Conservation (phyloP, 2,888 invertebrate species). For the Phanerotoma sp. region DNA sequence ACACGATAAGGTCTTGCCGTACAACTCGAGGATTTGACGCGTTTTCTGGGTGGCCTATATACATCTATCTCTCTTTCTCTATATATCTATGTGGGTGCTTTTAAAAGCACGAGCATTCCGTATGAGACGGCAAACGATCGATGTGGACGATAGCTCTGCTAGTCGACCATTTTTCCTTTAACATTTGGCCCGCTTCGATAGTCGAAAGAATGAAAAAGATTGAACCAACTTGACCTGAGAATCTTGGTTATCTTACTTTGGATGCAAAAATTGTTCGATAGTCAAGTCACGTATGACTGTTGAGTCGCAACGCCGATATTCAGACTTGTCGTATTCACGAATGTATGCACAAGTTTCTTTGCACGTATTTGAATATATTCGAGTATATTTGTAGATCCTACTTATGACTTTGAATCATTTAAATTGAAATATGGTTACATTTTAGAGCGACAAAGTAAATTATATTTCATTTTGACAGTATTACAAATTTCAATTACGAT, state of each 20-base stretch:
- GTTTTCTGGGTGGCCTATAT: conserved; percentile 14
- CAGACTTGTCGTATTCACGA: conserved; percentile 3
- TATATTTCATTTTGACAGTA: too few relatives aligned
- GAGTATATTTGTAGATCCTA: conserved; percentile 1
- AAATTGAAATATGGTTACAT: too few relatives aligned
- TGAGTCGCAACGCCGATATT: conserved; percentile 14
- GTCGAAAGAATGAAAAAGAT: conserved; percentile 21
- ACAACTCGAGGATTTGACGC: conserved; percentile 17
- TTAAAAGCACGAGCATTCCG: neutral
- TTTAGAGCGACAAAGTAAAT: too few relatives aligned
- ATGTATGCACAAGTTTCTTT: conserved; percentile 1
- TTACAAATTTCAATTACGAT: too few relatives aligned
- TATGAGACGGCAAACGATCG: conserved; percentile 8
- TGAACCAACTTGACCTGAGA: conserved; percentile 10
- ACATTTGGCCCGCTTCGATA: conserved; percentile 13
- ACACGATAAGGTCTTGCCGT: conserved; percentile 11
- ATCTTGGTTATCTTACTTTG: conserved; percentile 14
- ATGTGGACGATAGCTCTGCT: conserved; percentile 16
- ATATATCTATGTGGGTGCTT: neutral
- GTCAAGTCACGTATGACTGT: conserved; percentile 13
- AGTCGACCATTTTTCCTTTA: conserved; percentile 14
- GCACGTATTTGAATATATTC: neutral
- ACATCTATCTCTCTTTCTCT: neutral
- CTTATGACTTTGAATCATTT: too few relatives aligned
- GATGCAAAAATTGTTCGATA: conserved; percentile 10